A percentile compares a stretch with the other conserved stretches of the same genome.
phyloP scores from a whole-genome alignment of 1,140 invertebrate genomes.

The Spodoptera litura region DNA sequence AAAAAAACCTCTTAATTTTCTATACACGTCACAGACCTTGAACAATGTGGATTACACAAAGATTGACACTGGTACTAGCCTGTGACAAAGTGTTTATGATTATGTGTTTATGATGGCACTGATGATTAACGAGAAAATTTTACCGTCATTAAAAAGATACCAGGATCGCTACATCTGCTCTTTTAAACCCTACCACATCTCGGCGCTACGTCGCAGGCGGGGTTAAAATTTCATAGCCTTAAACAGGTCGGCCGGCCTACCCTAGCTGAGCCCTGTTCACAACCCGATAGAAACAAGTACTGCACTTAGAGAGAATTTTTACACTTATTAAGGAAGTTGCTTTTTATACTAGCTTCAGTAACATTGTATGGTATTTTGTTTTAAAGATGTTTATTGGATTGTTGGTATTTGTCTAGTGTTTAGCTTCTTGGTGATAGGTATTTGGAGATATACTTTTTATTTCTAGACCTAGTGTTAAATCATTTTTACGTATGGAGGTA shows the following conservation, averaged over 20 bases:
- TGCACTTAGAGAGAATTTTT: conserved; percentile 33
- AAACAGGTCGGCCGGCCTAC: conserved; percentile 53
- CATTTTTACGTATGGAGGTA: no score
- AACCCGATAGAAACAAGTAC: conserved; percentile 44
- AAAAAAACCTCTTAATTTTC: no score
- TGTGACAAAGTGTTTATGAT: no score
- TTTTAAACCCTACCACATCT: not conserved
- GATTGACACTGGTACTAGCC: no score
- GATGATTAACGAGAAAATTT: no score
- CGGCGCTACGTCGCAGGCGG: conserved; percentile 46
- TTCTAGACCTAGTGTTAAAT: no score
- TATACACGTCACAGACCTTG: no score
- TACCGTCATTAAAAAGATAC: no score
- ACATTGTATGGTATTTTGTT: conserved; percentile 5
- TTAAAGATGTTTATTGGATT: not conserved
- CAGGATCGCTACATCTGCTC: not conserved
- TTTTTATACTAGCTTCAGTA: conserved; percentile 2
- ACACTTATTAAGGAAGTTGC: conserved; percentile 27
- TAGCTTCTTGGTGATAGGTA: no score
- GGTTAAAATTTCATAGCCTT: conserved; percentile 72
- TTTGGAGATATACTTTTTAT: no score
- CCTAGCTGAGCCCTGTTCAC: conserved; percentile 54
- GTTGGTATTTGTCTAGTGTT: not conserved
- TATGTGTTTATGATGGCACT: no score
- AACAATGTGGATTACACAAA: no score